Evolutionary conservation across 2,113 vertebrate genomes (phyloP), one percentile per base, ranked within the genome.

Genomic region (Salvelinus sp.): DNA sequence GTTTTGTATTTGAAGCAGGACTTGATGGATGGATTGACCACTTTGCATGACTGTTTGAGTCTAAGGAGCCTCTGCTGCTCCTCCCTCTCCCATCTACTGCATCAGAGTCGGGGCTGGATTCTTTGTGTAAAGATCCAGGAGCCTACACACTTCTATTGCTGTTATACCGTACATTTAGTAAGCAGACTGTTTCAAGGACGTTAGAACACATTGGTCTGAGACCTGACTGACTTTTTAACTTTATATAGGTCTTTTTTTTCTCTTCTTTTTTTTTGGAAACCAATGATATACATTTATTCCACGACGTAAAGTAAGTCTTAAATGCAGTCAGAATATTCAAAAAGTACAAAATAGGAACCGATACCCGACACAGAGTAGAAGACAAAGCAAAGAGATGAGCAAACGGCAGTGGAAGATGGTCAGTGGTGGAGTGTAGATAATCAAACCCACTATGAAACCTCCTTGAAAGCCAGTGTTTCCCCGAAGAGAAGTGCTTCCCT

Each of bases 401-500:
- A 68, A n/a, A 10, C 62, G 1, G 9, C 38, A 63, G 62, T 63
- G 22, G 22, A 63, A 63, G 62, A 63, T 10, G 64, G 14, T 6
- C 64, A 3, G 38, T 28, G 47, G 18, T 60, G 20, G 28, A 38
- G 18, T 44, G 38, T 44, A 7, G 60, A 76, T 67, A 66, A 50
- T 54, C 30, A 76, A 0, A 76, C 44, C 69, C 70, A 66, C 47
- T 84, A 20, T 44, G 71, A 81, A 76, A 82, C 65, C 57, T 78
- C 71, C 38, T 23, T 47, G 77, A 81, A 79, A 73, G 54, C 77
- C 73, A 71, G 73, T 33, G 63, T 38, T 63, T 63, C 28, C 38
- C 22, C 7, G 22, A 77, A 88, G 82, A 87, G 96, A 91, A 83
- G 96, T 93, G 91, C 90, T 91, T 87, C 96, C 97, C 88, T 96